Evolutionary conservation across 2,113 vertebrate species (phyloP), one percentile per base, ranked within the genome.

Genomic region (Poeciliopsis occidentalis): DNA sequence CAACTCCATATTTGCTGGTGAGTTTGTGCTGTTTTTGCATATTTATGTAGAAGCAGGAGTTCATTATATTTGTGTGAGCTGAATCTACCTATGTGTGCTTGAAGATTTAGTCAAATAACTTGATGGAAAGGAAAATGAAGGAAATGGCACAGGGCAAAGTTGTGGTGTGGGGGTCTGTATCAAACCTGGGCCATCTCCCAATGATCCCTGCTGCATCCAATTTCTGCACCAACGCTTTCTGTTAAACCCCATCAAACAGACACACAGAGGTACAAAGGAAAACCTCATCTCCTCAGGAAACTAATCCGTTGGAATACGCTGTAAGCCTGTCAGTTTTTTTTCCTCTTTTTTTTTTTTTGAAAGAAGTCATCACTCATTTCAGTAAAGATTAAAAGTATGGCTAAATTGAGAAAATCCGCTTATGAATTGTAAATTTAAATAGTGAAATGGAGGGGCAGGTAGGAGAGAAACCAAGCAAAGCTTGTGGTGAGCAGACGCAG

Each of bases 361-460:
- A 98, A 97, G 96, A 98, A 98, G 97, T 98, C 97, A 98, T 99
- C 97, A 98, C 96, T 98, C 97, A 98, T 98, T 98, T 97, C 94
- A 94, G 95, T 95, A 95, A 96, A 98, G 97, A 98, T 98, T 98
- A 98, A 98, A 98, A 97, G 96, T 97, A 97, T 95, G 96, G 96
- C 96, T 98, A 97, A 98, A 98, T 98, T 98, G 97, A 98, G 96
- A 97, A 97, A 98, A 98, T 97, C 96, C 96, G 97, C 97, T 98
- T 97, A 97, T 95, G 96, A 96, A 96, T 96, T 96, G 85, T 95
- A 96, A 97, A 98, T 98, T 97, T 97, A 97, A 97, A 98, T 98
- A 95, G 95, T 69, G 81, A 90, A 79, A 93, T 92, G 92, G 89
- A 95, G 91, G 96, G 94, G 94, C 94, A 93, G 96, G 90, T 90